Evolutionary conservation across 2,113 vertebrate species (phyloP), one percentile per base, ranked within the genome.

Genomic region (Ramphastos sulfuratus): DNA sequence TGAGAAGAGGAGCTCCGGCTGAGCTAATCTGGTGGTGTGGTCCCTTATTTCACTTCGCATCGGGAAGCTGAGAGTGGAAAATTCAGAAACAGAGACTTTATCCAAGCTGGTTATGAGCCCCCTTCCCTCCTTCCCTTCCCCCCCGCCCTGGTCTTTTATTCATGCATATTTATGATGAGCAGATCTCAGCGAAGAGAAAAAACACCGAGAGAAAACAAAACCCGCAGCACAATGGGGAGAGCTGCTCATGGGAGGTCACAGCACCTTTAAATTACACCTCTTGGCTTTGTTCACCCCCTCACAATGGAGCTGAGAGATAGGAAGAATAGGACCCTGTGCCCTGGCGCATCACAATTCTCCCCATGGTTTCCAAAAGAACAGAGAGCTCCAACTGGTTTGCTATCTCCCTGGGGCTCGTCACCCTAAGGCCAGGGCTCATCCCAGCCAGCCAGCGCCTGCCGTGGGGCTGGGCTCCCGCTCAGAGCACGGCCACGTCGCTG

Each of bases 251-350:
- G 94, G 92, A 90, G 93, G 91, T 96, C 95, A 95, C 88, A 82
- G 89, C 91, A 97, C 96, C 96, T 97, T 97, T 97, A 96, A 96
- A 96, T 96, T 96, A 96, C 94, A 95, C 96, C 95, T 95, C 94
- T 93, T 94, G 91, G 84, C 93, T 97, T 97, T 96, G 95, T 97
- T 93, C 88, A 85, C 50, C 89, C 84, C 46, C 0, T 2, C 81
- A 96, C 93, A 96, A 95, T 96, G 88, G 84, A 21, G 74, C 93
- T 66, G 39, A 92, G 94, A 96, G 96, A 96, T 95, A 95, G 96
- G 94, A 79, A 96, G 95, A 92, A 92, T 93, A 85, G 88, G 79
- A 35, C 55, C 72, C 66, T 72, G 76, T 18, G 4, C 91, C 70
- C 60, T 59, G 83, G 95, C 31, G 19, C 94, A 89, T 95, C 92